Percentiles rank a stretch among this genome's conserved stretches.
Evolutionary conservation across 1,140 invertebrate genomes (phyloP).

Genomic region (Panagrolaimus sp.): DNA sequence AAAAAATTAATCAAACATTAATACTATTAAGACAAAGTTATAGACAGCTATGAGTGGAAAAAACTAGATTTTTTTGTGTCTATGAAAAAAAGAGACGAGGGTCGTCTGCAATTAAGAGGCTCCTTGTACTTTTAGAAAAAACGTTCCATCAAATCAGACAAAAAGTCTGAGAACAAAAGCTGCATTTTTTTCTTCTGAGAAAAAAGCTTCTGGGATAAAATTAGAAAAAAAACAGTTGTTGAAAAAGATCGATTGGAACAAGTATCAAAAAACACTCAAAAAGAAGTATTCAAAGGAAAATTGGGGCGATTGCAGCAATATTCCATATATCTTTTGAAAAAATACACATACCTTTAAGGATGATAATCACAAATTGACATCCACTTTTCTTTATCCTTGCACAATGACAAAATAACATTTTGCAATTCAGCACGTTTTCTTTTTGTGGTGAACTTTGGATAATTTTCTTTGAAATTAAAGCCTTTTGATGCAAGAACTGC

Average conservation of each 20-base stretch:
- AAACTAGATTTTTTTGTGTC: slow-evolving; percentile 13
- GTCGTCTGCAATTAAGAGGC: neutral
- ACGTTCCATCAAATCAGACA: too few relatives aligned
- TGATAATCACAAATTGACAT: slow-evolving; percentile 9
- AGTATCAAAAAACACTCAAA: too few relatives aligned
- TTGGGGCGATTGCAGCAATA: too few relatives aligned
- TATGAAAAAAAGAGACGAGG: neutral
- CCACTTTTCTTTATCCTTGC: slow-evolving; percentile 14
- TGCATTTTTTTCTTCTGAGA: too few relatives aligned
- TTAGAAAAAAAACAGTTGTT: too few relatives aligned
- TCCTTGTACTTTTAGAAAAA: too few relatives aligned
- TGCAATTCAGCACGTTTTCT: slow-evolving; percentile 5
- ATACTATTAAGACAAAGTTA: neutral
- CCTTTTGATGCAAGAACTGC: neutral
- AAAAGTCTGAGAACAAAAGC: too few relatives aligned
- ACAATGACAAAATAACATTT: slow-evolving; percentile 7
- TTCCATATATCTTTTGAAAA: too few relatives aligned
- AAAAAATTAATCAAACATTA: neutral
- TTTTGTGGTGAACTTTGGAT: slow-evolving; percentile 4
- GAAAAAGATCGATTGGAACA: too few relatives aligned
- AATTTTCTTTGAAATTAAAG: slow-evolving; percentile 3
- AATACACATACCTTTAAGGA: neutral
- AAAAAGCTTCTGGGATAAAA: too few relatives aligned
- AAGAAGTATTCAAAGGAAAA: too few relatives aligned
- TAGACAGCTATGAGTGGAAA: neutral